Evolutionary conservation across 1,140 invertebrate species (phyloP), one percentile per base, ranked within the genome.

Genomic region (Portunus trituberculatus): DNA sequence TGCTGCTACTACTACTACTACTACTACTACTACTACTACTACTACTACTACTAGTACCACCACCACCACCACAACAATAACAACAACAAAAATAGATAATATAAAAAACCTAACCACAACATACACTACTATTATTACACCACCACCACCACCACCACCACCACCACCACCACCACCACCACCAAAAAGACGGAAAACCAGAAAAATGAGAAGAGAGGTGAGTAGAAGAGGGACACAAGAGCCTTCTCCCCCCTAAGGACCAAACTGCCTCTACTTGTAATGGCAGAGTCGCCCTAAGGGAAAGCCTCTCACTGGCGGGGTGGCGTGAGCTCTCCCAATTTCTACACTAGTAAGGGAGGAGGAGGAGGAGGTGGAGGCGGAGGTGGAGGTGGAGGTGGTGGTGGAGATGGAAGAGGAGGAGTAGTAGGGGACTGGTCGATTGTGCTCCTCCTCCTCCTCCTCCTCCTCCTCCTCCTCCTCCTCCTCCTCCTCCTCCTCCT

Each of bases 401-500:
- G 84, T 3, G 32, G 84, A 86, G 84, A 28, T 20, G 84, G 84
- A 20, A n/a, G 32, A 14, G 32, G 84, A 20, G 84, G 32, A 14
- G 32, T 14, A 25, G 31, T 16, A 31, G 86, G 86, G n/a, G 86
- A 25, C 32, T 88, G 86, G 86, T 88, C 32, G 31, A 46, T 39
- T 88, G 86, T 46, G 16, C 16, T 88, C 86, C 45, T 32, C 86
- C 31, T 32, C 86, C 52, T 20, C 84, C n/a, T n/a, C 84, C 67
- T n/a, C n/a, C 67, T 76, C 67, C 67, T n/a, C 67, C 67, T 76
- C n/a, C 67, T 76, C 67, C 67, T 76, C 67, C 67, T 76, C 67
- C n/a, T 76, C 67, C 67, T n/a, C 67, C 67, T 76, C 67, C 67
- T 88, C 86, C 86, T 88, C 86, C 52, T 59, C 67, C 67, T 76